phyloP scores from a whole-genome alignment of 1,140 invertebrate genomes.

The Pseudomyrmex flavicornis region DNA sequence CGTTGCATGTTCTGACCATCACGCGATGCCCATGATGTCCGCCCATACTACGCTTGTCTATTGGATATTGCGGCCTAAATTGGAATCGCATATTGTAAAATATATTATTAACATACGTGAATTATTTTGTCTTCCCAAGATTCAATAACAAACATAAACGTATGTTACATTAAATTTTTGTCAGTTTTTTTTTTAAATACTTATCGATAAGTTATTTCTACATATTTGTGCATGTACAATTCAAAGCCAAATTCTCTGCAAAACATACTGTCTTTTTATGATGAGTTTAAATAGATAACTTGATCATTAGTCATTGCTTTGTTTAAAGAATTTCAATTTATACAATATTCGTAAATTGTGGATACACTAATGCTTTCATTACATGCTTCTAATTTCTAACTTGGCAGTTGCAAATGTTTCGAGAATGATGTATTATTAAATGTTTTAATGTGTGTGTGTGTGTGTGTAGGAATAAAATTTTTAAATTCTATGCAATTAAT shows the following conservation, averaged over 20 bases:
- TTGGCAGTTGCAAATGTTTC: conserved; percentile 13
- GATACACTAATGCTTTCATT: not conserved
- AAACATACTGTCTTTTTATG: no score
- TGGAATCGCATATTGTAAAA: not conserved
- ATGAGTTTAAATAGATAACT: no score
- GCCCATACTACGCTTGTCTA: conserved; percentile 86
- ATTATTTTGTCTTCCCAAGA: not conserved
- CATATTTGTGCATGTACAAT: no score
- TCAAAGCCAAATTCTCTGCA: no score
- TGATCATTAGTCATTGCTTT: not conserved
- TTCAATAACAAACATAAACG: no score
- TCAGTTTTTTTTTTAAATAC: no score
- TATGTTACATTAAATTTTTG: no score
- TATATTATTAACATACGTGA: not conserved
- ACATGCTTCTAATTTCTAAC: conserved; percentile 42
- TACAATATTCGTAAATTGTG: not conserved
- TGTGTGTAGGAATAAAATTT: not conserved
- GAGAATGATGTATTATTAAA: not conserved
- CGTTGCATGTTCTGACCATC: conserved; percentile 92
- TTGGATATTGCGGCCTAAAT: conserved; percentile 92
- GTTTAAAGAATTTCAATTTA: not conserved
- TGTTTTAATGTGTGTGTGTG: not conserved
- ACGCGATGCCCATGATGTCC: conserved; percentile 86
- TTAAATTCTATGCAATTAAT: not conserved
- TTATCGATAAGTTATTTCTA: not conserved